Conservation (phyloP, 2,888 invertebrate genomes). For the Agriotes lineatus region DNA sequence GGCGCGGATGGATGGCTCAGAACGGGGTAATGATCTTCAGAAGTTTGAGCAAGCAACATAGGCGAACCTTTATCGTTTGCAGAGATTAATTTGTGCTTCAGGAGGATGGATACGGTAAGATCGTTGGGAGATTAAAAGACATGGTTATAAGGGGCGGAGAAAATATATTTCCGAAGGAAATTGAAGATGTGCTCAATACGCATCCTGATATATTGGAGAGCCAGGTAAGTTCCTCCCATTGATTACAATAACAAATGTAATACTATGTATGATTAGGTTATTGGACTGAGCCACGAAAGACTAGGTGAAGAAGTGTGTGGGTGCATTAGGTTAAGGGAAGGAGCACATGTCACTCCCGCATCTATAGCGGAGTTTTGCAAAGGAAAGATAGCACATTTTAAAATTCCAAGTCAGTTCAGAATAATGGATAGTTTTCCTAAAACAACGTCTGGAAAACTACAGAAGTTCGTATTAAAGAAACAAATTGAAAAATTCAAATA, state of each 20-base stretch:
- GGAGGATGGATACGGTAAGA: slow-evolving; percentile 77
- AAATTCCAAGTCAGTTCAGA: slow-evolving; percentile 81
- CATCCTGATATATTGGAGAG: slow-evolving; percentile 82
- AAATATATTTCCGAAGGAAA: slow-evolving; percentile 87
- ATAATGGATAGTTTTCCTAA: slow-evolving; percentile 81
- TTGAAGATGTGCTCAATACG: slow-evolving; percentile 81
- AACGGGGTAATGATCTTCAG: slow-evolving; percentile 73
- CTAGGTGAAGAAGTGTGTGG: slow-evolving; percentile 84
- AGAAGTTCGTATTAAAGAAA: slow-evolving; percentile 75
- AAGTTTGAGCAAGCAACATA: background rate
- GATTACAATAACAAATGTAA: background rate
- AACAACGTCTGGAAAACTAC: slow-evolving; percentile 87
- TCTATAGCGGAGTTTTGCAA: slow-evolving; percentile 75
- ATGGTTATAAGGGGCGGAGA: too few relatives aligned
- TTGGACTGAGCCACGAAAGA: slow-evolving; percentile 80
- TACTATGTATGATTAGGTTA: slow-evolving; percentile 70
- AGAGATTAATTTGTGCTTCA: slow-evolving; percentile 79
- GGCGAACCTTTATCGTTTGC: background rate
- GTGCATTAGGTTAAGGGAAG: slow-evolving; percentile 72
- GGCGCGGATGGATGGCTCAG: slow-evolving; percentile 81
- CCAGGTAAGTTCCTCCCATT: slow-evolving; percentile 70
- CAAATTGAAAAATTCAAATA: slow-evolving; percentile 11
- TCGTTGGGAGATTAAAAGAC: slow-evolving; percentile 83
- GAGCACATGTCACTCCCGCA: slow-evolving; percentile 68
- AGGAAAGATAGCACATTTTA: slow-evolving; percentile 82